Conservation (phyloP, 1,140 invertebrate genomes). For the Nymphalis io region DNA sequence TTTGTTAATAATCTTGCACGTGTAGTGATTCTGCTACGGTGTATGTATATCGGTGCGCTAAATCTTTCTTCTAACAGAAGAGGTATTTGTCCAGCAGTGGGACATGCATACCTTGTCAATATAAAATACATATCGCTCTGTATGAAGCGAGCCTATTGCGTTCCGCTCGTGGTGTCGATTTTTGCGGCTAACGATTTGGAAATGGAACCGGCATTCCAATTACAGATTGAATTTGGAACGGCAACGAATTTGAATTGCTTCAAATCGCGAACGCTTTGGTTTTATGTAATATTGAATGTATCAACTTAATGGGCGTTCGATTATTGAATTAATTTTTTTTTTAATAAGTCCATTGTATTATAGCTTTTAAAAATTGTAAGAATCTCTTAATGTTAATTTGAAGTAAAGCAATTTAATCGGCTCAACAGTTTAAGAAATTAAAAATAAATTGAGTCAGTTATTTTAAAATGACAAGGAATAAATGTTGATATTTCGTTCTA, state of each 20-base stretch:
- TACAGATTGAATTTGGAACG: constrained; percentile 47
- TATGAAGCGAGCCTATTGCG: constrained; percentile 24
- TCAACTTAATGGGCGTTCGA: background rate
- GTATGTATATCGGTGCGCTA: too few species aligned
- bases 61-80: too few species aligned
- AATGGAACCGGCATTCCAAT: constrained; percentile 42
- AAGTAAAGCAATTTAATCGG: too few species aligned
- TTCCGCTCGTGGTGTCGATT: constrained; percentile 52
- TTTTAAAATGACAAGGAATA: background rate
- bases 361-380: too few species aligned
- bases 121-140: background rate
- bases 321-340: background rate
- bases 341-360: too few species aligned
- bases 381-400: too few species aligned
- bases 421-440: too few species aligned
- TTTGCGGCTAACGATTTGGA: constrained; percentile 57
- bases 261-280: constrained; percentile 14
- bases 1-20: too few species aligned
- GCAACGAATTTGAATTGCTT: constrained; percentile 24
- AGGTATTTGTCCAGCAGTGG: too few species aligned
- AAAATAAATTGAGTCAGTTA: too few species aligned
- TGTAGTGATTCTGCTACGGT: too few species aligned
- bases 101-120: background rate
- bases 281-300: constrained; percentile 21
- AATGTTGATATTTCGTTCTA: background rate